These are phyloP conservation scores for Diabrotica virgifera DNA, from an alignment of 1,140 invertebrate genomes.

Conservation along the genomic window DNA sequence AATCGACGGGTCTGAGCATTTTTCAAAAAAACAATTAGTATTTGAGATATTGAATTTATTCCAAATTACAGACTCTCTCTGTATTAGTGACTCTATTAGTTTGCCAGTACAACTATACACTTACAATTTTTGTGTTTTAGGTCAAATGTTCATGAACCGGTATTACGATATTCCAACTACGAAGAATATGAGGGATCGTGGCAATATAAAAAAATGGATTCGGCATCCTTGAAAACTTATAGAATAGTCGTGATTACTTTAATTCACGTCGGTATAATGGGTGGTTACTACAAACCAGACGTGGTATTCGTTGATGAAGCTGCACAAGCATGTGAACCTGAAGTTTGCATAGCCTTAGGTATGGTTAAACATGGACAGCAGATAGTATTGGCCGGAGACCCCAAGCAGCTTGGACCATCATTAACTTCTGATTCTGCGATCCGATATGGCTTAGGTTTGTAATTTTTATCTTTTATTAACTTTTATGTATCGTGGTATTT, in stretches of 20 bases:
- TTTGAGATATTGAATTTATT: no score
- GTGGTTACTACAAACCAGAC: slow-evolving; percentile 57
- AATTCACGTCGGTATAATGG: slow-evolving; percentile 35
- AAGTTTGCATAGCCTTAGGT: slow-evolving; percentile 66
- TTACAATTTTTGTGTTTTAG: slow-evolving; percentile 15
- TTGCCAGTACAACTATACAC: no score
- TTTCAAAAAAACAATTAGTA: no score
- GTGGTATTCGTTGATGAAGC: slow-evolving; percentile 87
- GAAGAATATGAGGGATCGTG: slow-evolving; percentile 24
- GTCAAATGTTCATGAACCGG: slow-evolving; percentile 37
- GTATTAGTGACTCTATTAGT: no score
- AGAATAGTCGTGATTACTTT: slow-evolving; percentile 52
- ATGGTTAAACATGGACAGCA: slow-evolving; percentile 46
- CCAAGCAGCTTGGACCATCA: slow-evolving; percentile 77
- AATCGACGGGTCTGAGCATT: no score
- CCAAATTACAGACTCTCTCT: no score
- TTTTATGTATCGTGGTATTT: no score
- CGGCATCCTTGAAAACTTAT: slow-evolving; percentile 42
- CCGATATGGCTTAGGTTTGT: slow-evolving; percentile 44
- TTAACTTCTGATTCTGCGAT: slow-evolving; percentile 56
- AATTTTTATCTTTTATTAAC: not conserved
- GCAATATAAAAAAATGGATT: slow-evolving; percentile 31
- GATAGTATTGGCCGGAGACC: slow-evolving; percentile 80
- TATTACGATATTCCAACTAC: slow-evolving; percentile 45
- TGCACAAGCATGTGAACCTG: slow-evolving; percentile 78